Evolutionary conservation across 2,113 vertebrate species (phyloP).

Genomic region (Asarcornis scutulata): DNA sequence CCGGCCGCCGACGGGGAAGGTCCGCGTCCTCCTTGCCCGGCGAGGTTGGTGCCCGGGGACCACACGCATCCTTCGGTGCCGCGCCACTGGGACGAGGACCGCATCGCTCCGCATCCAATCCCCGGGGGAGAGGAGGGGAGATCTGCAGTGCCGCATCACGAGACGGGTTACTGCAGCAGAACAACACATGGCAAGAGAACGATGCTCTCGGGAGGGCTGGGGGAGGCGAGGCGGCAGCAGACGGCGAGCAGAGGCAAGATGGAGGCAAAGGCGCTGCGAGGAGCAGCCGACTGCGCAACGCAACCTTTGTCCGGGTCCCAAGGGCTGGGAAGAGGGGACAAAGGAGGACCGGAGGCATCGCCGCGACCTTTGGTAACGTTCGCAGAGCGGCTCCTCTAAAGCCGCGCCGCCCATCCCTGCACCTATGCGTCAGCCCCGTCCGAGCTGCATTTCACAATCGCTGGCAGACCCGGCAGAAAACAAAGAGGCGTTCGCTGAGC

Average conservation of each 20-base stretch:
- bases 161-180: slow-evolving; percentile 48
- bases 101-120: not conserved
- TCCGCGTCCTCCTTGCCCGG: not conserved
- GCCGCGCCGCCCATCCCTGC: not conserved
- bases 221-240: rapidly evolving
- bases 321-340: slow-evolving; percentile 34
- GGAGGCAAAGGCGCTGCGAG: not conserved
- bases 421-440: slow-evolving; percentile 27
- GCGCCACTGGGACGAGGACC: not conserved
- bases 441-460: not conserved
- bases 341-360: not conserved
- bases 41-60: not conserved
- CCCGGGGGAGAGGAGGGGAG: slow-evolving; percentile 22
- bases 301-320: not conserved
- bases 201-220: not conserved
- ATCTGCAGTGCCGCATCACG: slow-evolving; percentile 65
- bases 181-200: not conserved
- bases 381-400: not conserved
- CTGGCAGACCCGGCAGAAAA: not conserved
- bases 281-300: not conserved
- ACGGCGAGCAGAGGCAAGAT: not conserved
- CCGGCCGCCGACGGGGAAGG: slow-evolving; percentile 22
- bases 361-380: not conserved
- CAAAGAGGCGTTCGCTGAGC: not conserved
- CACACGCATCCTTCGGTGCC: not conserved